Base-by-base conservation (phyloP, 2,113 vertebrate species). In the Aix galericulata region DNA sequence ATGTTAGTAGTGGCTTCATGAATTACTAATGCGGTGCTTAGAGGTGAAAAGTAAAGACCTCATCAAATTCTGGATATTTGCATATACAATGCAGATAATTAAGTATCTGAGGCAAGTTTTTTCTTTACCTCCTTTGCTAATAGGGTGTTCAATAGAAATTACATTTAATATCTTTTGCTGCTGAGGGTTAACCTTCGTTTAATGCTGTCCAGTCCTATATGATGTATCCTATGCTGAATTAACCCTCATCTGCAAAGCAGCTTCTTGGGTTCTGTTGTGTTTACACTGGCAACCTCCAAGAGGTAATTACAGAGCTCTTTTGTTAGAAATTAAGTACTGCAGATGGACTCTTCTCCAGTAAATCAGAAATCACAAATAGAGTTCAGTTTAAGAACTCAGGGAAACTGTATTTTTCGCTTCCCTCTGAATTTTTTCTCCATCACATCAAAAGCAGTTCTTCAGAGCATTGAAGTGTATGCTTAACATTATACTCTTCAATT, bases 41-140 rank as follows among this genome's bases (percentile, higher is more conserved):
- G 91, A 97, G 96, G 96, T 96, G 91, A 97, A 96, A 97, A 96
- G 77, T 93, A 98, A 97, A 97, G 96, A 97, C 92, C 94, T 97
- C 91, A 97, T 98, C 96, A 96, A 67, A 97, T 82, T 94, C 90
- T 82, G 58, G 73, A 68, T 96, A 97, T 96, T 97, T 97, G 92
- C 96, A 96, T 97, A 94, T 93, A 94, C 91, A 91, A 86, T 96
- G 89, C 72, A 95, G 91, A 88, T 96, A 97, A 97, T 97, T 93
- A 97, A 96, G 69, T 94, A 68, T 48, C 78, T 93, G n/a, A 86
- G 34, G 62, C 69, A 95, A 22, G 12, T 53, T 75, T 63, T 92
- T 74, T 56, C 25, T 67, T 75, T 29, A 67, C 38, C 11, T 34
- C 4, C 11, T 88, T 80, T 90, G 27, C 53, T 69, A 8, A 46